Evolutionary conservation across 1,140 invertebrate species (phyloP), one percentile per base, ranked within the genome.

Genomic region (Araneus ventricosus): DNA sequence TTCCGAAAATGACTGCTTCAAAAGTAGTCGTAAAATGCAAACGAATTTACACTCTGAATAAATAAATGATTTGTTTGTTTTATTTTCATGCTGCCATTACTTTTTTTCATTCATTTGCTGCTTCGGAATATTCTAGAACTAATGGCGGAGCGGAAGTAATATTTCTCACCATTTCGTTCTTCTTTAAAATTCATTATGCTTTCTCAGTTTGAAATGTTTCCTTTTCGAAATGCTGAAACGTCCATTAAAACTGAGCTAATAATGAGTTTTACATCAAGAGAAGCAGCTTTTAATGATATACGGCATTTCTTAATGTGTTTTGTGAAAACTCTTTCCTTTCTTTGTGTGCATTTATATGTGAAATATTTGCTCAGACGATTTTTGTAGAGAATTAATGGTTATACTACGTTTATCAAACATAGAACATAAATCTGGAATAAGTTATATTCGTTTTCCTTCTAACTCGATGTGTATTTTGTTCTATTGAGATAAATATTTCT

Each of bases 161-260:
- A 61, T 87, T 87, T 87, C 85, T 87, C 85, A 37, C 52, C 57
- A 75, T 86, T 86, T 61, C 87, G 67, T 34, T 52, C 20, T 80
- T 90, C 88, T 90, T 80, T 90, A 61, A 88, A 88, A 88, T 88
- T 88, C 87, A 88, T 88, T 70, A 88, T 67, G 24, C 67, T 80
- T 27, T 39, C 75, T 34, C 75, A 30, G 45, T 90, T 75, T 59
- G 39, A 80, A 90, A 90, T 90, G 45, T 90, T 79, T 34, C 70
- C 59, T 30, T 37, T 88, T 88, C 52, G 37, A 22, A 88, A 63
- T 90, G 63, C 67, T 79, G 70, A 90, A 90, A 90, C 57, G 88
- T 90, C 88, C 88, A 90, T 90, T 90, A 90, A 80, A 90, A 79
- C 45, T 57, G n/a, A 30, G 27, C 57, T 59, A 87, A 87, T 90